Base-by-base conservation (phyloP, 2,113 vertebrate genomes). In the Crotalus horridus region DNA sequence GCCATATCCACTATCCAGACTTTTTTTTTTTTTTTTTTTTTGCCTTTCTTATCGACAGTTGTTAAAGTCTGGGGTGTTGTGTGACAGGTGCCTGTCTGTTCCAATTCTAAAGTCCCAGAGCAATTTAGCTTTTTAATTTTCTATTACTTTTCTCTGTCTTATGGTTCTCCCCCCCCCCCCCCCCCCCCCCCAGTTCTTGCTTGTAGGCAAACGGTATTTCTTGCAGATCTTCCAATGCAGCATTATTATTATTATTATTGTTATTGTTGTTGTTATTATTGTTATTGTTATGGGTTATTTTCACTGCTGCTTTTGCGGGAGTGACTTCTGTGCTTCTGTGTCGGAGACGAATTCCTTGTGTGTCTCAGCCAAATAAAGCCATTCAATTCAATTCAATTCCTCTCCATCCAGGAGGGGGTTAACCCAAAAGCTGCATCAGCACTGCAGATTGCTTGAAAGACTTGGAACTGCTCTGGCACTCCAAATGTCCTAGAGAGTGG, bases 391-490 rank as follows among this genome's bases (percentile, higher is more conserved):
- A 12, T 4, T 64, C 43, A 13, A 46, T 29, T 21, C 64, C 91
- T 69, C 1, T 17, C 88, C n/a, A 1, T 56, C 92, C 93, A 24
- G 64, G 88, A 69, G 93, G 92, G 95, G 93, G 94, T 95, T 95
- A 96, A 93, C 55, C 74, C 24, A 43, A 33, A 43, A 6, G 91
- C 96, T 90, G 95, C 96, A 96, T 96, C 97, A 97, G 97, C 97
- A 93, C 96, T 95, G 97, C 97, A 97, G 97, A 97, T 97, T 98
- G 97, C 97, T 98, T 97, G 97, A 97, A 97, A 97, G 97, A 97
- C 97, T 98, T 97, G 91, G 97, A 96, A 98, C 97, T 97, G 97
- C 26, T 97, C 97, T 97, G 97, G 97, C 97, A 97, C 97, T 95
- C 96, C 95, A 97, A 96, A 97, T 95, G 96, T 95, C 87, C 97